These are phyloP conservation scores for Brachionus manjavacas DNA, from an alignment of 1,140 invertebrate genomes.

Conservation along the genomic window DNA sequence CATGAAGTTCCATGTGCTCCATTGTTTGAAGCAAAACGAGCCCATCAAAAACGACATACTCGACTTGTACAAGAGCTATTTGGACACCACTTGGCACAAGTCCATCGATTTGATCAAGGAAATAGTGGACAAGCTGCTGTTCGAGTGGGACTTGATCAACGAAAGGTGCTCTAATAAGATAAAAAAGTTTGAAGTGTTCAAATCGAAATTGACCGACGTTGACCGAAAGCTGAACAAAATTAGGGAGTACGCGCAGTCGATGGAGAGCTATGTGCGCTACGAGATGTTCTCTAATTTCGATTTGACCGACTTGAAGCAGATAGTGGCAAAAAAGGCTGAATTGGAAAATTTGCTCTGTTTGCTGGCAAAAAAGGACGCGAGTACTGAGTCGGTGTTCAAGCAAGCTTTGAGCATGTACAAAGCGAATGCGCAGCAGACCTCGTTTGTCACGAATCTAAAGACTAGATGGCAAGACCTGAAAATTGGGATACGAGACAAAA, in stretches of 20 bases:
- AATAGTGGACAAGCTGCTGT: neutral
- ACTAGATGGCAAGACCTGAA: neutral
- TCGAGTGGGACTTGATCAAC: constrained; percentile 10
- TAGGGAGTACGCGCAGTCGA: neutral
- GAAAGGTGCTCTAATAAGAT: neutral
- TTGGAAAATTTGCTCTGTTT: neutral
- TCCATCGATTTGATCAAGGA: neutral
- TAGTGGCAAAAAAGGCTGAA: neutral
- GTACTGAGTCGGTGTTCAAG: neutral
- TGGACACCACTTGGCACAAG: neutral
- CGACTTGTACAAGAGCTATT: neutral
- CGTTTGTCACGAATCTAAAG: neutral
- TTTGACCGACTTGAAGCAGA: neutral
- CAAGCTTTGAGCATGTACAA: neutral
- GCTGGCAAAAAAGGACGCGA: neutral
- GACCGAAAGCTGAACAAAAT: neutral
- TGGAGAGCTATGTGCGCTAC: constrained; percentile 1
- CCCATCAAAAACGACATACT: constrained; percentile 5
- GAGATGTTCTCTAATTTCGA: constrained; percentile 4
- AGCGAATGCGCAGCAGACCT: neutral
- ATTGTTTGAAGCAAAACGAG: neutral
- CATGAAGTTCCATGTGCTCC: neutral
- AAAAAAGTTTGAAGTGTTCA: constrained; percentile 9
- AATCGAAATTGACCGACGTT: neutral
- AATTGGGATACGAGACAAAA: neutral